Evolutionary conservation across 2,888 invertebrate species (phyloP).

Genomic region (Parelbella ahira): DNA sequence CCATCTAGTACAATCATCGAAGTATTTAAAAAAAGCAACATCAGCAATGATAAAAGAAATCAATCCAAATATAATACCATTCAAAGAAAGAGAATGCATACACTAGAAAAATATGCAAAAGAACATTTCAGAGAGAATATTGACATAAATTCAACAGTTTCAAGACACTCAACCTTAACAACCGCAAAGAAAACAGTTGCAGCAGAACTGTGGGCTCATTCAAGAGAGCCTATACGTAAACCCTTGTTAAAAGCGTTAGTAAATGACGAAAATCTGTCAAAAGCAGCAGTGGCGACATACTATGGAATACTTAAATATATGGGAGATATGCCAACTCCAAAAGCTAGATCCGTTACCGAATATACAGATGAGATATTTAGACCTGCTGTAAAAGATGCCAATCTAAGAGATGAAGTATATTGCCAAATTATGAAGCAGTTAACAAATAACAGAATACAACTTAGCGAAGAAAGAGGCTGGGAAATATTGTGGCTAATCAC

Average conservation of each 20-base stretch:
- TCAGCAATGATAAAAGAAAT: constrained; percentile 62
- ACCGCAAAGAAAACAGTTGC: constrained; percentile 83
- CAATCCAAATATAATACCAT: constrained; percentile 76
- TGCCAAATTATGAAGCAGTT: constrained; percentile 97
- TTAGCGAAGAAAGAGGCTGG: constrained; percentile 96
- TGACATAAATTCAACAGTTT: constrained; percentile 74
- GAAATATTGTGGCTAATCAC: constrained; percentile 95
- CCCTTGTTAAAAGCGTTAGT: constrained; percentile 89
- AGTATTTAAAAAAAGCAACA: constrained; percentile 82
- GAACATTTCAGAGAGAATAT: constrained; percentile 87
- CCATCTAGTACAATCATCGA: constrained; percentile 86
- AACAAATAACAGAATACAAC: constrained; percentile 90
- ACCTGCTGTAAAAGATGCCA: constrained; percentile 86
- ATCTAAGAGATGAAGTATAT: constrained; percentile 93
- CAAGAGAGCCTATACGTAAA: constrained; percentile 89
- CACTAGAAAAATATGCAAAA: constrained; percentile 89
- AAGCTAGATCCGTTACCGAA: constrained; percentile 87
- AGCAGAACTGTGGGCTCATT: constrained; percentile 91
- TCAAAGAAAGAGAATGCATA: constrained; percentile 87
- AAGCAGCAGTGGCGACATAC: constrained; percentile 87
- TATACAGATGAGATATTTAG: constrained; percentile 94
- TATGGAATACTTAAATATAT: constrained; percentile 88
- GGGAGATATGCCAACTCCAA: constrained; percentile 94
- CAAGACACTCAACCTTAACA: constrained; percentile 83
- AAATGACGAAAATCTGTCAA: constrained; percentile 84